Base-by-base conservation (phyloP, 2,113 vertebrate genomes). In the Entomyzon cyanotis region DNA sequence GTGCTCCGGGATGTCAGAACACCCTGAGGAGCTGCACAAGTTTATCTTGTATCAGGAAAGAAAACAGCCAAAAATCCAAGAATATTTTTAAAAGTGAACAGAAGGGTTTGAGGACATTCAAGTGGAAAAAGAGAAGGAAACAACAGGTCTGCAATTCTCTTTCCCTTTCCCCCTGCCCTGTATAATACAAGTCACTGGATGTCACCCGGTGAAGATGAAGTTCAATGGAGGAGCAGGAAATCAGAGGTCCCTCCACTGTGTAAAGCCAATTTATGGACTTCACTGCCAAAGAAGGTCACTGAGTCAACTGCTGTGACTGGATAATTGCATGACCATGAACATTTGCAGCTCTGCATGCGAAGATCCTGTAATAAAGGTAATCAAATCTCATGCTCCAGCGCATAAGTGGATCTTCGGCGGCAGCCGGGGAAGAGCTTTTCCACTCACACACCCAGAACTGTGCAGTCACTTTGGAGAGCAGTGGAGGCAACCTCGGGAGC, bases 331-430 rank as follows among this genome's bases (percentile, higher is more conserved):
- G 81, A 60, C 93, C 91, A 79, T 7, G 89, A 93, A 91, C 87
- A 76, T 82, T 95, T 82, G 58, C 80, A 79, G 65, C 89, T 95
- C 74, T 84, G 94, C 89, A 91, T 30, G 70, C 1, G 14, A 89
- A 91, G 91, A 96, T 94, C 95, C 69, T 85, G 89, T 91, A 93
- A 96, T 91, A 91, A 95, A 91, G 70, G 87, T 95, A 97, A 97
- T 97, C 77, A 94, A 85, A 97, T 97, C 93, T 97, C 94, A 95
- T 64, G 91, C 93, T 95, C 83, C 96, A 91, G 53, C 0, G 87
- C 89, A 69, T 62, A 91, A 96, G 70, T 87, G 87, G 81, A 95
- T 92, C 93, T 94, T 49, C 27, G 3, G 35, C 1, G 3, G 85
- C 82, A 83, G 78, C 25, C 47, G 5, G 68, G 50, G 59, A 47